phyloP scores from a whole-genome alignment of 2,797 vertebrate genomes.

The Myiotriccus ornatus region DNA sequence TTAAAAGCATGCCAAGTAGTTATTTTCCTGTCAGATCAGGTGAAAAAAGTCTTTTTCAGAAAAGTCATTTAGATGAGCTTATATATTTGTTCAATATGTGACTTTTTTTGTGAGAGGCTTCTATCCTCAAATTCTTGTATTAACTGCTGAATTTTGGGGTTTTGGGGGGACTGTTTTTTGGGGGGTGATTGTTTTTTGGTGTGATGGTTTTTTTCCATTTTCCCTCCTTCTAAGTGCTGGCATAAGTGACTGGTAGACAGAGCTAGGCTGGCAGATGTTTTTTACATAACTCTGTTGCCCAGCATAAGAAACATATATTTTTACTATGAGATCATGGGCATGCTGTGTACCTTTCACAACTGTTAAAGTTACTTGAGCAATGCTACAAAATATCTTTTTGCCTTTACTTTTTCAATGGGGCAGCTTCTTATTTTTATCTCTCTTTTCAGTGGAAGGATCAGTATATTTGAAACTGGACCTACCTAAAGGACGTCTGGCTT shows the following conservation, averaged over 20 bases:
- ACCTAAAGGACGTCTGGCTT: not conserved
- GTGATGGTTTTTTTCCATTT: not conserved
- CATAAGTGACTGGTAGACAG: not conserved
- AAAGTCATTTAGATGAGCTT: not conserved
- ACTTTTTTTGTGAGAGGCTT: not conserved
- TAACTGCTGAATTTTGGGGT: not conserved
- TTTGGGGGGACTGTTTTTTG: too few relatives aligned
- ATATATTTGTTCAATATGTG: not conserved
- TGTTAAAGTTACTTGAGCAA: not conserved
- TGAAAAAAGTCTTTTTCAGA: not conserved
- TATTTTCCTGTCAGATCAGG: constrained; percentile 9
- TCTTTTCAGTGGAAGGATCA: not conserved
- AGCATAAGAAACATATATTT: constrained; percentile 17
- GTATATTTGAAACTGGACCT: not conserved
- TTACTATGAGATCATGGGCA: not conserved
- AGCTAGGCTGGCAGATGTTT: not conserved
- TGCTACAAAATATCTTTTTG: not conserved
- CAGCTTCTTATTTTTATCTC: not conserved
- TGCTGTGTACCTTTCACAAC: constrained; percentile 5
- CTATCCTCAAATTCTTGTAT: not conserved
- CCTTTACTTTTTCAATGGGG: not conserved
- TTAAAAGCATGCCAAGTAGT: not conserved
- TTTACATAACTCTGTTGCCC: not conserved
- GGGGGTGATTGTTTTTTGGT: fast-evolving
- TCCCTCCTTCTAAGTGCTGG: not conserved